Percentiles rank a stretch among this genome's conserved stretches.
Conservation (phyloP, 1,140 invertebrate genomes). For the Drosophila navojoa region DNA sequence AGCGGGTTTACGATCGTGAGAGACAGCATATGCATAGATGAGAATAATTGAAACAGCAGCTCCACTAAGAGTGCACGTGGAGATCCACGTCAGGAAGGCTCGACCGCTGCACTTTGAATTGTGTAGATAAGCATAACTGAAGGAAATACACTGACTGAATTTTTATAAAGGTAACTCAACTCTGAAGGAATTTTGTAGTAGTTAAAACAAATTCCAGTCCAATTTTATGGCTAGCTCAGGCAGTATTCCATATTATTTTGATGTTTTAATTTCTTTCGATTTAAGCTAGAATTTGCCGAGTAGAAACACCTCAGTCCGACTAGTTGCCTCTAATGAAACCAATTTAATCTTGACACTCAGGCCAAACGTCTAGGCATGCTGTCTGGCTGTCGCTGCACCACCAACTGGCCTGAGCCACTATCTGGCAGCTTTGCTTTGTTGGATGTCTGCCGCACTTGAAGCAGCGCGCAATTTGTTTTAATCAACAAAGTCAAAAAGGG, state of each 20-base stretch:
- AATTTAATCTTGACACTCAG: conserved; percentile 37
- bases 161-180: neutral
- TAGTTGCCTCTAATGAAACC: conserved; percentile 33
- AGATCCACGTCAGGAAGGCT: too few relatives aligned
- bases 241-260: neutral
- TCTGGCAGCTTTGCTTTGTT: conserved; percentile 24
- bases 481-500: conserved; percentile 78
- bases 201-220: neutral
- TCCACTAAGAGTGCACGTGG: too few relatives aligned
- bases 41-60: too few relatives aligned
- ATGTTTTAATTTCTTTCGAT: neutral
- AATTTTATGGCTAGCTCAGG: neutral
- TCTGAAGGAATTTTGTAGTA: too few relatives aligned
- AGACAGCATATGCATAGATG: too few relatives aligned
- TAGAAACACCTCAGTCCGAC: conserved; percentile 3
- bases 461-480: conserved; percentile 79
- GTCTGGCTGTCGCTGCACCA: conserved; percentile 13
- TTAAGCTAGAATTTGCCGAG: neutral
- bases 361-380: conserved; percentile 15
- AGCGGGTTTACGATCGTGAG: too few relatives aligned
- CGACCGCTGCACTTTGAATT: too few relatives aligned
- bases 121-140: neutral
- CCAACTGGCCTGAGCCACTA: neutral
- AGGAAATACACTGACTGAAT: too few relatives aligned
- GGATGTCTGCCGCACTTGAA: conserved; percentile 61